Base-by-base conservation (phyloP, 2,888 invertebrate genomes). In the Iselma pallidipennis region DNA sequence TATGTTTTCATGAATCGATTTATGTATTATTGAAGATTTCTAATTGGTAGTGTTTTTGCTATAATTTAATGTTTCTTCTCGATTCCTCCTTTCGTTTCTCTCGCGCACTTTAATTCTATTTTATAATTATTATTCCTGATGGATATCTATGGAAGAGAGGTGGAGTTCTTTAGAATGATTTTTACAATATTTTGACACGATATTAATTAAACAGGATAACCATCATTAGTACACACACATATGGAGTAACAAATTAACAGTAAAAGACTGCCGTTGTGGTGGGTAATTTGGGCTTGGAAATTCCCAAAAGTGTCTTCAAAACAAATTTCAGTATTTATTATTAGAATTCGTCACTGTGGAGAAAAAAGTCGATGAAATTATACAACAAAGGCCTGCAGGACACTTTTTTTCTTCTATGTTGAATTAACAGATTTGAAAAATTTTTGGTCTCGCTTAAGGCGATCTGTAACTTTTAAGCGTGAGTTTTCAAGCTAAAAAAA, bases 1-100 rank as follows among this genome's bases (percentile, higher is more conserved):
- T 45, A 45, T 45, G 45, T 45, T 45, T 45, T 45, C 23, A 45
- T 45, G 23, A 12, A 45, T 23, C 45, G 45, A 45, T 45, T 45
- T 45, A 45, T 45, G 21, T 45, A 9, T 51, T 55, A 50, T 50
- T 42, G 45, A 55, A 55, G 55, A 50, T 31, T 29, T 28, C 23
- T 59, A 59, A 45, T 45, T 45, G 45, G 45, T 21, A 19, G 9
- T 19, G 21, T 7, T 10, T 6, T 29, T 29, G 7, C 7, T 29
- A 16, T 16, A 16, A 21, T 21, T 45, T 45, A 21, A 2, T 5
- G 12, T 42, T 10, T 42, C 9, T 10, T 45, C 12, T 21, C 2
- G 4, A 21, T 45, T 45, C 19, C 19, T 42, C 10, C 9, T 9
- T 1, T 10, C 4, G 4, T 31, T 31, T n/a, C 31, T 31, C 31